Evolutionary conservation across 1,140 invertebrate genomes (phyloP), one percentile per base, ranked within the genome.

Genomic region (Calosoma granatense): DNA sequence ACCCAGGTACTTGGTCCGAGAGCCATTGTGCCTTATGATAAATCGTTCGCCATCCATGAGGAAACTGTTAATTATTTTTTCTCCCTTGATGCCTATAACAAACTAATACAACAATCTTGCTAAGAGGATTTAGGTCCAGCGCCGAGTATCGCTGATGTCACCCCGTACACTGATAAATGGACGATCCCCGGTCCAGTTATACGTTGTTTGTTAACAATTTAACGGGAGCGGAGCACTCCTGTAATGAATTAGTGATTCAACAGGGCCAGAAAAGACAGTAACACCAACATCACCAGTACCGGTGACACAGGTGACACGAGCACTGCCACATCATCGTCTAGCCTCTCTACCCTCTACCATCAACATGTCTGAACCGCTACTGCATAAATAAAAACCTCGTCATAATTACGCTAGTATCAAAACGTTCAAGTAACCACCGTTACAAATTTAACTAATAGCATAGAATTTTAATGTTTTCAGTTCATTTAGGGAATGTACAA

Each of bases 61-160:
- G 17, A 47, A 47, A 47, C 41, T 47, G 41, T 47, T 47, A 47
- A 47, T 47, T 47, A 47, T 47, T 47, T 47, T 47, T 47, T 47
- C 41, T 47, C 41, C 41, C 41, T 17, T 47, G 41, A 17, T 47
- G 41, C 41, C 41, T 47, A 47, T 47, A 47, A 47, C 41, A 47
- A 47, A 47, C 41, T 47, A 47, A 47, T 47, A 47, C 41, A 47
- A 47, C 41, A 47, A 47, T 47, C 41, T 47, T 47, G 3, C 9
- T 47, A 17, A 47, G 17, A 47, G 41, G 41, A 47, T 47, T 47
- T 47, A 17, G 41, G 41, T 9, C 6, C 41, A 47, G 9, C 17
- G 41, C 9, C 41, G 9, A 12, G 17, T 47, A 47, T 47, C 41
- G 41, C 41, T 47, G 17, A 47, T 47, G 41, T 17, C 41, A 47